These are phyloP conservation scores for Andrena flavipes DNA, from an alignment of 2,888 invertebrate genomes.

Conservation along the genomic window DNA sequence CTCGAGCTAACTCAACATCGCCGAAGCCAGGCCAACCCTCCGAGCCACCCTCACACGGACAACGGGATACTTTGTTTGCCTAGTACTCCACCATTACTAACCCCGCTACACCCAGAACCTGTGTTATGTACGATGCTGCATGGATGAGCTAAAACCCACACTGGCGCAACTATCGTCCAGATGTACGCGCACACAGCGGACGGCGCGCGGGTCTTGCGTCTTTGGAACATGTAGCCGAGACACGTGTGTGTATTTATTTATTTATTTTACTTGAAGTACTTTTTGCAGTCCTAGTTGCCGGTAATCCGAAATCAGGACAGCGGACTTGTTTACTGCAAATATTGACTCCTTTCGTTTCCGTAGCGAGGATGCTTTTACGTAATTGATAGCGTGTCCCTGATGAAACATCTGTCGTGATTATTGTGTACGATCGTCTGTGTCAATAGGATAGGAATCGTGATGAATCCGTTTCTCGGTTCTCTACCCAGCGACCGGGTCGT, in stretches of 20 bases:
- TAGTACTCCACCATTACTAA: slow-evolving; percentile 77
- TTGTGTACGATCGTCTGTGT: slow-evolving; percentile 18
- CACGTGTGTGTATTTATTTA: slow-evolving; percentile 64
- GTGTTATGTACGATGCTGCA: slow-evolving; percentile 63
- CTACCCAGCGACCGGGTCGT: background rate
- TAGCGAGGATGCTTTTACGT: slow-evolving; percentile 43
- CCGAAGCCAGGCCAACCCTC: slow-evolving; percentile 63
- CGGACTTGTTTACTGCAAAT: slow-evolving; percentile 51
- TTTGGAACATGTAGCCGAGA: background rate
- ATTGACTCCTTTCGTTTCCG: slow-evolving; percentile 47
- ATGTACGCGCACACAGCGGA: background rate
- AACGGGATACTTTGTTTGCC: slow-evolving; percentile 78
- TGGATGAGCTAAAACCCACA: slow-evolving; percentile 59
- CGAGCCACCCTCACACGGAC: slow-evolving; percentile 58
- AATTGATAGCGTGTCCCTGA: slow-evolving; percentile 46
- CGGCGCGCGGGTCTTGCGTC: background rate
- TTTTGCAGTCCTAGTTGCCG: slow-evolving; percentile 52
- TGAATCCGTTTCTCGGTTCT: background rate
- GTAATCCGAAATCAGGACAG: slow-evolving; percentile 61
- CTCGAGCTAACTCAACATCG: slow-evolving; percentile 71
- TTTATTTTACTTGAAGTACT: slow-evolving; percentile 56
- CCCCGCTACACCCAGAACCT: slow-evolving; percentile 68
- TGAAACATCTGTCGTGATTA: slow-evolving; percentile 46
- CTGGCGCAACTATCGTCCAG: slow-evolving; percentile 4
- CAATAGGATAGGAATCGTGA: slow-evolving; percentile 6